phyloP scores from a whole-genome alignment of 2,888 invertebrate species.

The Lepas anatifera region DNA sequence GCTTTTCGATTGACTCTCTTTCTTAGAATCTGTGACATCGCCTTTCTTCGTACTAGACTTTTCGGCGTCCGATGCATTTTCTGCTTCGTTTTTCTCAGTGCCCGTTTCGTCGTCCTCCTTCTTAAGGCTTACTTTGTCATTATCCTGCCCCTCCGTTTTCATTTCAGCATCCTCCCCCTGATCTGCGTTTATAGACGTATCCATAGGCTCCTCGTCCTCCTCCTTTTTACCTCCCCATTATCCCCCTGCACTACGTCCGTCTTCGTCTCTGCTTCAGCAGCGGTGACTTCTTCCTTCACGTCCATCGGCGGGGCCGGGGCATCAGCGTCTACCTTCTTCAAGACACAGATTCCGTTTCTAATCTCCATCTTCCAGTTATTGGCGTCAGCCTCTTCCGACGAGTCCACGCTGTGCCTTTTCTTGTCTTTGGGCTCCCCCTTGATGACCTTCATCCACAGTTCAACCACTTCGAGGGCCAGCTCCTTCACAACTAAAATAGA shows the following conservation, averaged over 20 bases:
- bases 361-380: not conserved
- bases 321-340: not conserved
- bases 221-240: not conserved
- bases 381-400: not conserved
- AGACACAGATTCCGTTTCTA: not conserved
- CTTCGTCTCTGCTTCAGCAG: not conserved
- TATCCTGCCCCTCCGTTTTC: slow-evolving; percentile 19
- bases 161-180: not conserved
- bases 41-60: too few species aligned
- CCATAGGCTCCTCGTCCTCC: not conserved
- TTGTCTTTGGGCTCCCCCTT: not conserved
- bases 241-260: not conserved
- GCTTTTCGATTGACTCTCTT: slow-evolving; percentile 20
- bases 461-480: not conserved
- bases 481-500: not conserved
- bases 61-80: too few species aligned
- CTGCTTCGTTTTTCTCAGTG: not conserved
- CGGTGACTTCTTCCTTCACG: not conserved
- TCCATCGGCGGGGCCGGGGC: not conserved
- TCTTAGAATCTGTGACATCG: too few species aligned
- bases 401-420: not conserved
- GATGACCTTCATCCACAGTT: not conserved
- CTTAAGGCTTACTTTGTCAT: not conserved
- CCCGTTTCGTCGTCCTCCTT: not conserved
- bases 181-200: too few species aligned